Evolutionary conservation across 2,888 invertebrate genomes (phyloP).

Genomic region (Caenorhabditis sp.): DNA sequence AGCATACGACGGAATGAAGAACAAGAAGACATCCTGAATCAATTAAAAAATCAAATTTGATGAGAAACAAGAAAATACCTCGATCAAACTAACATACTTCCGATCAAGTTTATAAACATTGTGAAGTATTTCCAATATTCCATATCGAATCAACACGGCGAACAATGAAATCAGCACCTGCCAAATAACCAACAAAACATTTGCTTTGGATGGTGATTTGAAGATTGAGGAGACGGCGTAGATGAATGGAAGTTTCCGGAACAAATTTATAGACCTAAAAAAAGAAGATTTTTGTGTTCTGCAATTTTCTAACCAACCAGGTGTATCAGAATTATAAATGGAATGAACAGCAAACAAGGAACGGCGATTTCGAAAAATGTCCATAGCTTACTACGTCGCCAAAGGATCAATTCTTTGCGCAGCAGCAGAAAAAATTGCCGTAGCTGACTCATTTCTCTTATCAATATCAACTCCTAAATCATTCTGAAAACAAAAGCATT

Average conservation of each 20-base stretch:
- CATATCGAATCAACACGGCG: too few relatives aligned
- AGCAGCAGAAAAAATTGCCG: slow-evolving; percentile 56
- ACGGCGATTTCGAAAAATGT: slow-evolving; percentile 58
- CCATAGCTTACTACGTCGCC: slow-evolving; percentile 58
- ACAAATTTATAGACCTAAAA: slow-evolving; percentile 62
- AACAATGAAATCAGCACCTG: slow-evolving; percentile 43
- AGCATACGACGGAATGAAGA: slow-evolving; percentile 48
- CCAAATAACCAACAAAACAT: slow-evolving; percentile 54
- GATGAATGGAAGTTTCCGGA: slow-evolving; percentile 58
- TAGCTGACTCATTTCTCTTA: too few relatives aligned
- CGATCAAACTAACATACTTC: too few relatives aligned
- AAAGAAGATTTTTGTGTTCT: slow-evolving; percentile 2
- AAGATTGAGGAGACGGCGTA: slow-evolving; percentile 65
- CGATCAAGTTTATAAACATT: too few relatives aligned
- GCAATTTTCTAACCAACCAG: slow-evolving; percentile 18
- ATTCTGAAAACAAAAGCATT: too few relatives aligned
- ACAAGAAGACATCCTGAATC: slow-evolving; percentile 33
- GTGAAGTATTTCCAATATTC: too few relatives aligned
- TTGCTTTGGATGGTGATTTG: slow-evolving; percentile 54
- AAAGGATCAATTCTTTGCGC: slow-evolving; percentile 59
- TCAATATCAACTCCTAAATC: too few relatives aligned
- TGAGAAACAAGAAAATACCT: too few relatives aligned
- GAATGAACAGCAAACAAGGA: slow-evolving; percentile 49
- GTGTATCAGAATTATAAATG: slow-evolving; percentile 51
- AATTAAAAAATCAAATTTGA: too few relatives aligned